These are phyloP conservation scores for Ophthalmolycus amberensis DNA, from an alignment of 2,113 vertebrate species.

Conservation along the genomic window DNA sequence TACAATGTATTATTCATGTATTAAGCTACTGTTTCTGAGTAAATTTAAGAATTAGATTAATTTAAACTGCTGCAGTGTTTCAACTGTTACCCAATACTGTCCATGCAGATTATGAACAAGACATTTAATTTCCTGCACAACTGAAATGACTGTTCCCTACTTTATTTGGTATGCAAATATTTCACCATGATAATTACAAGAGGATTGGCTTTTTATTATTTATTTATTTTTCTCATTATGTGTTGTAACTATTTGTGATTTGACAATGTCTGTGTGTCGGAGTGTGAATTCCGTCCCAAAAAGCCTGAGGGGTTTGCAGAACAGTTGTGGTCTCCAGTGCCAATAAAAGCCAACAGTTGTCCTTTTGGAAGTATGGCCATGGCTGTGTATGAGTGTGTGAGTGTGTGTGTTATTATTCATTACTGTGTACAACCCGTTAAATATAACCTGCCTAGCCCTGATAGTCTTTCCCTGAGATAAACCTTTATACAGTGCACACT, in stretches of 20 bases:
- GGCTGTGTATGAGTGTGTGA: neutral
- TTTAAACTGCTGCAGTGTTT: too few species aligned
- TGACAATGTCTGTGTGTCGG: neutral
- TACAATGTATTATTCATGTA: neutral
- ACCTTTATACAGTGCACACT: neutral
- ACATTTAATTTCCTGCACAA: neutral
- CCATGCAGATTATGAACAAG: neutral
- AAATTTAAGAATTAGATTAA: neutral
- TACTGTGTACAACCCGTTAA: neutral
- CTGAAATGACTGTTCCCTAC: neutral
- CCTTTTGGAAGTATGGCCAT: conserved; percentile 2
- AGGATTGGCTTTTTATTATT: neutral
- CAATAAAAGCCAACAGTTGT: conserved; percentile 54
- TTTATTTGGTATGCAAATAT: neutral
- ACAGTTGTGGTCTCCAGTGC: conserved; percentile 38
- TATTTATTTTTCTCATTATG: neutral
- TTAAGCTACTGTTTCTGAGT: neutral
- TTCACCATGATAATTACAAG: neutral
- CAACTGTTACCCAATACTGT: neutral
- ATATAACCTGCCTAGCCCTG: neutral
- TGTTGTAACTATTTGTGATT: neutral
- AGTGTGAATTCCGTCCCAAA: neutral
- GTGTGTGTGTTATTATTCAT: conserved; percentile 10
- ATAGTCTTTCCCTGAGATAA: neutral
- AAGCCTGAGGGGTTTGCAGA: neutral